Conservation (phyloP, 2,113 vertebrate species). For the Onychostruthus taczanowskii region DNA sequence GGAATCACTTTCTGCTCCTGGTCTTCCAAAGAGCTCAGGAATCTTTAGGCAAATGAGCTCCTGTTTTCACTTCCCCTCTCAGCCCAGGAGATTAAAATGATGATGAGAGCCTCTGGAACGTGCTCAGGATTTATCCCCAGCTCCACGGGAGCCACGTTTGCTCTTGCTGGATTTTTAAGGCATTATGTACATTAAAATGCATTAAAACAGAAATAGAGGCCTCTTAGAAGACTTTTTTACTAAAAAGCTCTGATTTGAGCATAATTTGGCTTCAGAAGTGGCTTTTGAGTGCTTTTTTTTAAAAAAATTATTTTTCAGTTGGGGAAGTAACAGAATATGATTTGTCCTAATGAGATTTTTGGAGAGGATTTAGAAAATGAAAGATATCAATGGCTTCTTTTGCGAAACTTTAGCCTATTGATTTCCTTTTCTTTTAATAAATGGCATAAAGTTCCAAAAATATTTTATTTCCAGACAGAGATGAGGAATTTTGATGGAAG, state of each 20-base stretch:
- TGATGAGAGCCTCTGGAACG: background rate
- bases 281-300: background rate
- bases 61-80: background rate
- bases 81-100: background rate
- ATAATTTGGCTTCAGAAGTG: background rate
- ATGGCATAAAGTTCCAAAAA: background rate
- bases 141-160: background rate
- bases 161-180: background rate
- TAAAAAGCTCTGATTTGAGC: background rate
- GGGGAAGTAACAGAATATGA: background rate
- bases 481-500: background rate
- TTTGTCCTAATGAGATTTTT: background rate
- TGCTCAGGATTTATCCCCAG: background rate
- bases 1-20: background rate
- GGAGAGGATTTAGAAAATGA: background rate
- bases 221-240: background rate
- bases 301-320: background rate
- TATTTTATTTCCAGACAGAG: background rate
- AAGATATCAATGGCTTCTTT: background rate
- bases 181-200: background rate
- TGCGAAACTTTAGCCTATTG: background rate
- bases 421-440: background rate
- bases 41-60: background rate
- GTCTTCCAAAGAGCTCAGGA: background rate
- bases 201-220: background rate